Conservation (phyloP, 2,797 vertebrate genomes). For the Hemibagrus guttatus region DNA sequence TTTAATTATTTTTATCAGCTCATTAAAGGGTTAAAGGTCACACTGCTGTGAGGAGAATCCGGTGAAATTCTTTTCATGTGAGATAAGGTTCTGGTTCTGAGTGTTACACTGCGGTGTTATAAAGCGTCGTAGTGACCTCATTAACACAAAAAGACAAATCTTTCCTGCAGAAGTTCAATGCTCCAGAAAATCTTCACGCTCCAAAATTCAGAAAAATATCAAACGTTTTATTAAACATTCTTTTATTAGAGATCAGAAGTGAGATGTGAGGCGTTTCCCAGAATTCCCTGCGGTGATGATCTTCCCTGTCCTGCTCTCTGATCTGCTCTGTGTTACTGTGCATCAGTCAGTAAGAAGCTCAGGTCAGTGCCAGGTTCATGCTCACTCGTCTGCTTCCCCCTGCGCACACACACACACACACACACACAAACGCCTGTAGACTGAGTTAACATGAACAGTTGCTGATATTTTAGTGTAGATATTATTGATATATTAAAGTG, state of each 20-base stretch:
- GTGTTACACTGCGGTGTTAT: neutral
- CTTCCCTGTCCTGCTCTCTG: neutral
- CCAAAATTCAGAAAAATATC: no score
- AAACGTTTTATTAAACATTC: no score
- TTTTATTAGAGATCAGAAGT: no score
- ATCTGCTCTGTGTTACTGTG: slow-evolving; percentile 46
- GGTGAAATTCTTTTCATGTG: neutral
- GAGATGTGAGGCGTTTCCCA: no score
- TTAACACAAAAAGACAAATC: neutral
- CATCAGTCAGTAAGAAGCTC: slow-evolving; percentile 78
- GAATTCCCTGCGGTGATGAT: neutral
- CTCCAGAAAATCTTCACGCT: no score
- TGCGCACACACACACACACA: slow-evolving; percentile 57
- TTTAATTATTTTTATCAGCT: neutral
- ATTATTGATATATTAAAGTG: neutral
- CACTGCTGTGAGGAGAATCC: neutral
- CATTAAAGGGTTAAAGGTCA: neutral
- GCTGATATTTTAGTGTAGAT: neutral
- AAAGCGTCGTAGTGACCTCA: neutral
- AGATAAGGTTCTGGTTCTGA: neutral
- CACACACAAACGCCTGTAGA: neutral
- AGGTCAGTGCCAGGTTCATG: slow-evolving; percentile 80
- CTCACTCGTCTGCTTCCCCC: slow-evolving; percentile 77
- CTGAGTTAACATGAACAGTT: neutral
- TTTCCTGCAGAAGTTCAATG: neutral